These are phyloP conservation scores for Alethe diademata DNA, from an alignment of 2,113 vertebrate species.

Conservation along the genomic window DNA sequence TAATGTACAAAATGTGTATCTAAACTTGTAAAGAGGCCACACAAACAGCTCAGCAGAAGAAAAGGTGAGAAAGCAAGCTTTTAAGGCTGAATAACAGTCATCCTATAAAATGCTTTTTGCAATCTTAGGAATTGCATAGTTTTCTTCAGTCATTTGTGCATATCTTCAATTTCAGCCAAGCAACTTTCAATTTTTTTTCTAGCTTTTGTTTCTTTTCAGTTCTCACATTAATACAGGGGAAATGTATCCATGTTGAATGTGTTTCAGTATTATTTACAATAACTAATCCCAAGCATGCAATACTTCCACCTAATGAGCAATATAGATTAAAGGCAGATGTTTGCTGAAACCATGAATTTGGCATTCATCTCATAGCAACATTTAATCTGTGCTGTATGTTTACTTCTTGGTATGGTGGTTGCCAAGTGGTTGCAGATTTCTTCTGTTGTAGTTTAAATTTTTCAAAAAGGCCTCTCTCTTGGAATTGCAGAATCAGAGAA, in stretches of 20 bases:
- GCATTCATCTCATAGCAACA: neutral
- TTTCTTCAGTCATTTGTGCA: neutral
- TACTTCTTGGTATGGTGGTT: neutral
- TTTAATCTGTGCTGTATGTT: neutral
- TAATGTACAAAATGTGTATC: neutral
- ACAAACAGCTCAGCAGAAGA: neutral
- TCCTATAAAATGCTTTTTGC: neutral
- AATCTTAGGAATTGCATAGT: neutral
- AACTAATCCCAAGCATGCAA: neutral
- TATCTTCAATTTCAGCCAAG: neutral
- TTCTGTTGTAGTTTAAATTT: neutral
- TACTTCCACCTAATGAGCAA: neutral
- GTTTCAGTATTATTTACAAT: constrained; percentile 9
- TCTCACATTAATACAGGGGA: neutral
- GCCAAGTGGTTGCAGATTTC: neutral
- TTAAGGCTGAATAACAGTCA: neutral
- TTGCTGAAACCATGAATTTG: neutral
- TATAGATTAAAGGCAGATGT: constrained; percentile 10
- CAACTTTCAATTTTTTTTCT: neutral
- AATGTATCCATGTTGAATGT: neutral
- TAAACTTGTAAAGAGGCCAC: neutral
- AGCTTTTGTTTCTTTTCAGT: neutral
- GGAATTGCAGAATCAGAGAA: neutral
- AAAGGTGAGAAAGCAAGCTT: neutral
- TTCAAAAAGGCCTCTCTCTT: neutral